Evolutionary conservation across 1,140 invertebrate genomes (phyloP), one percentile per base, ranked within the genome.

Genomic region (Pinna nobilis): DNA sequence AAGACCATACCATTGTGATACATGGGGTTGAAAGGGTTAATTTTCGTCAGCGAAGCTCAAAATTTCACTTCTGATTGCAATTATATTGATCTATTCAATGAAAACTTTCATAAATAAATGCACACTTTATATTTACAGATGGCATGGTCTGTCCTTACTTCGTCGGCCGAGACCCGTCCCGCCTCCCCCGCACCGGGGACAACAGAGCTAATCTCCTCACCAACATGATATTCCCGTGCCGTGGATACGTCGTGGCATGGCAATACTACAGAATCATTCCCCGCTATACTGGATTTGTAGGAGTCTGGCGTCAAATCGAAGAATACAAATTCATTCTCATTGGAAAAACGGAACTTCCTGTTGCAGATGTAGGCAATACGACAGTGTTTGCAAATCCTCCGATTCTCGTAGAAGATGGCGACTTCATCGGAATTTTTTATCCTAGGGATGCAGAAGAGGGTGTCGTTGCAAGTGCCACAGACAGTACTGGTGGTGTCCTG

Each of bases 361-460:
- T 79, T 2, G 81, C 67, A 9, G 67, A 72, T 11, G 71, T 82
- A n/a, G 86, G 86, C 9, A 74, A 75, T 55, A 75, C 73, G 28
- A 70, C 41, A 0, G 78, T 86, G 1, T n/a, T 59, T 2, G 37
- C 78, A 2, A 35, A 68, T 7, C 28, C 11, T 7, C 85, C 82
- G 32, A 77, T 85, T 23, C 1, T 37, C 4, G 86, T 86, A 0
- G 74, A 81, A 25, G 71, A 75, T 18, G 85, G 85, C n/a, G 86
- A 87, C 11, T 60, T 70, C 32, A 80, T 87, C 49, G 86, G 86
- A 23, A 72, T 87, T 6, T 86, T 85, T 67, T 87, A 87, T 57
- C 76, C 82, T 2, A 44, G 75, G 28, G 47, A 6, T 9, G 73
- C 79, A 1, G 63, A 70, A 33, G 71, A 70, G 37, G 86, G 84